A percentile compares a stretch with the other conserved stretches of the same genome.
phyloP scores from a whole-genome alignment of 1,140 invertebrate genomes.

The Ostrea edulis region DNA sequence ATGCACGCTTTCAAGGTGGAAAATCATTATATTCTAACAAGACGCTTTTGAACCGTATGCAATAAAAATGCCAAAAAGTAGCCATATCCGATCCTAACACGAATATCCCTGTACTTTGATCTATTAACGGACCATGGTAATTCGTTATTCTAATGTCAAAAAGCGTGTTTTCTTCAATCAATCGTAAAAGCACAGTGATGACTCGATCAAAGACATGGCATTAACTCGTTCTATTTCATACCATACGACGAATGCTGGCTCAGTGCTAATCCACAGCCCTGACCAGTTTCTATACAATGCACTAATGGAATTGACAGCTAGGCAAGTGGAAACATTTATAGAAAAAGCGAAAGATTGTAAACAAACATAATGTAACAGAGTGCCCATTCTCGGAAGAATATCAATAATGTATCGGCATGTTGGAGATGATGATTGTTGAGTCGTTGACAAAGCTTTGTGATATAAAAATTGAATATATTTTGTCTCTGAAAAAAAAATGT shows the following conservation, averaged over 20 bases:
- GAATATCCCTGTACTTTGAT: neutral
- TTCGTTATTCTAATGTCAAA: neutral
- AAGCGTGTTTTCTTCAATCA: neutral
- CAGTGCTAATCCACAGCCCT: neutral
- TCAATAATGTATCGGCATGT: neutral
- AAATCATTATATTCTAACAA: neutral
- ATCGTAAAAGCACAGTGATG: conserved; percentile 5
- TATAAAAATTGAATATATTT: too few relatives aligned
- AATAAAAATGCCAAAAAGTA: neutral
- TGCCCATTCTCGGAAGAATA: neutral
- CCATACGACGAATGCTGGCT: neutral
- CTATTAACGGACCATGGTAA: neutral
- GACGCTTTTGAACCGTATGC: neutral
- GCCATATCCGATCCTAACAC: neutral
- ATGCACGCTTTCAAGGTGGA: too few relatives aligned
- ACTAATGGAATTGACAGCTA: neutral
- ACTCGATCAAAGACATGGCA: neutral
- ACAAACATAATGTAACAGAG: neutral
- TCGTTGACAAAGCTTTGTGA: neutral
- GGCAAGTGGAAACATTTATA: neutral
- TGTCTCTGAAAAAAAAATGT: too few relatives aligned
- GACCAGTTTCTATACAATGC: neutral
- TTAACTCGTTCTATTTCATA: neutral
- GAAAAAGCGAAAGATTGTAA: neutral
- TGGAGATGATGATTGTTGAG: neutral